Percentiles rank a stretch among this genome's conserved stretches.
These are phyloP conservation scores for Tethea ocularis DNA, from an alignment of 2,888 invertebrate species.

Conservation along the genomic window DNA sequence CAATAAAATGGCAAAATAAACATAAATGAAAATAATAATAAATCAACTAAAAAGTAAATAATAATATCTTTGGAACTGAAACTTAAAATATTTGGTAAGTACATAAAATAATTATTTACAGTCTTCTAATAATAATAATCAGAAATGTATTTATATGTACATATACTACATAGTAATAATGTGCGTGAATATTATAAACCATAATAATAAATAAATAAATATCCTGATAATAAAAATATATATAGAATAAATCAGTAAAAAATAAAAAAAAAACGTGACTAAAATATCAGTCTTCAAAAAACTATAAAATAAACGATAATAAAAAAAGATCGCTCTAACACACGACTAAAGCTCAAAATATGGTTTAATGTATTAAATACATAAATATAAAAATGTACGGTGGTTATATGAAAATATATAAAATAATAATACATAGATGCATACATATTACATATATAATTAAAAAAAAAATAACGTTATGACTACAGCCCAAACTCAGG, in stretches of 20 bases:
- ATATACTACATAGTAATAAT: constrained; percentile 18
- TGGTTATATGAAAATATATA: background rate
- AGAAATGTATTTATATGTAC: constrained; percentile 23
- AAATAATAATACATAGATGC: background rate
- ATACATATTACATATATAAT: background rate
- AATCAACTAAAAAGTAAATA: constrained; percentile 49
- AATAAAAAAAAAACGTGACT: constrained; percentile 37
- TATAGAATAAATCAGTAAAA: constrained; percentile 18
- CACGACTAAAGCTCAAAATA: background rate
- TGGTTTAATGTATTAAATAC: background rate
- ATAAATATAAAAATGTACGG: background rate
- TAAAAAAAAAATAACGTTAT: background rate
- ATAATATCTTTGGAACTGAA: constrained; percentile 76
- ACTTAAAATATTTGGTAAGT: constrained; percentile 60
- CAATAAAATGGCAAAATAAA: constrained; percentile 30
- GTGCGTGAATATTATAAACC: constrained; percentile 22
- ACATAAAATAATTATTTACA: constrained; percentile 17
- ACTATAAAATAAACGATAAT: constrained; percentile 39
- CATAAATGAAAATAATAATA: constrained; percentile 46
- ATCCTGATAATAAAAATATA: constrained; percentile 18
- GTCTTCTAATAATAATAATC: constrained; percentile 21
- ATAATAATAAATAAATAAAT: constrained; percentile 27
- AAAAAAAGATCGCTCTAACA: constrained; percentile 30
- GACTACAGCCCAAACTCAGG: background rate
- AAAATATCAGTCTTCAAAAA: constrained; percentile 50